phyloP scores from a whole-genome alignment of 2,113 vertebrate genomes.

The Echinops telfairi region DNA sequence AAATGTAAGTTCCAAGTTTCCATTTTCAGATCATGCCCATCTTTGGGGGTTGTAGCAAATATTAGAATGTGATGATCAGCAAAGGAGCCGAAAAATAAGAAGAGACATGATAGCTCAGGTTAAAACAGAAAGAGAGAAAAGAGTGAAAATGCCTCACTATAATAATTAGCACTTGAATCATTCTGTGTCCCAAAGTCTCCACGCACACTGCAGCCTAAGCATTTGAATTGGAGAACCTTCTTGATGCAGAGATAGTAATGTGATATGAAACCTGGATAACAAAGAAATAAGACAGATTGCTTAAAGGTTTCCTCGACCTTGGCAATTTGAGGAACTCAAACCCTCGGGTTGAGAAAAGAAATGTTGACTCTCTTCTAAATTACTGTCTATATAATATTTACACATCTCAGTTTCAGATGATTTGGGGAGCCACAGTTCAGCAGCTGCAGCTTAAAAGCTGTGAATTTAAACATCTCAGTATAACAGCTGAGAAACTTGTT shows the following conservation, averaged over 20 bases:
- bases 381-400: constrained; percentile 67
- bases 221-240: constrained; percentile 52
- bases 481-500: constrained; percentile 61
- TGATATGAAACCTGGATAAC: neutral
- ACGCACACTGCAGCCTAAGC: constrained; percentile 52
- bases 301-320: constrained; percentile 58
- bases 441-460: constrained; percentile 70
- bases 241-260: neutral
- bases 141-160: neutral
- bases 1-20: neutral
- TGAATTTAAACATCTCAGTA: constrained; percentile 63
- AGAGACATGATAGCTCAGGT: neutral
- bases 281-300: constrained; percentile 1
- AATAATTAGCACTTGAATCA: constrained; percentile 53
- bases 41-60: neutral
- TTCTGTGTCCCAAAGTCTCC: constrained; percentile 45
- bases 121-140: neutral
- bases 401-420: constrained; percentile 52
- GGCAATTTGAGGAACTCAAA: constrained; percentile 54
- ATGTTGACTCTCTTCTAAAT: constrained; percentile 60
- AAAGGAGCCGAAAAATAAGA: neutral
- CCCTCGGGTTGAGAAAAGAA: constrained; percentile 33
- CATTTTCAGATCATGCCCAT: neutral
- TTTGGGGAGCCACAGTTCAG: constrained; percentile 70
- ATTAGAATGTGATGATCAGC: neutral